A percentile compares a stretch with the other conserved stretches of the same genome.
Evolutionary conservation across 1,140 invertebrate species (phyloP).

Genomic region (Papilio aristodemus): DNA sequence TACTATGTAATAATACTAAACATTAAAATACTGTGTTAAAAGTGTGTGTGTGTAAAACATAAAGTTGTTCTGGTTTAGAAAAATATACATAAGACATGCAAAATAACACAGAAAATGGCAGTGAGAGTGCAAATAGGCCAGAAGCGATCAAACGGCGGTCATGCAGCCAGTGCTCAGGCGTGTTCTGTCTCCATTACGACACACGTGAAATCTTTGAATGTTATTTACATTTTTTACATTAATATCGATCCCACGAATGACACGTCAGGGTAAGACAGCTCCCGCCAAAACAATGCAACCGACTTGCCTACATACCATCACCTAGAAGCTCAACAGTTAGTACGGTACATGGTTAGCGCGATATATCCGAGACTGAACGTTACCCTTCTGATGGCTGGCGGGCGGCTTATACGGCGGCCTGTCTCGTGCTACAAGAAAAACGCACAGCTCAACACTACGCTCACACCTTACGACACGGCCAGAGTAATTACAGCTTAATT

Average conservation of each 20-base stretch:
- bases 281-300: slow-evolving; percentile 51
- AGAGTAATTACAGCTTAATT: slow-evolving; percentile 36
- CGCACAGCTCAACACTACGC: slow-evolving; percentile 68
- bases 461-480: slow-evolving; percentile 51
- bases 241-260: slow-evolving; percentile 29
- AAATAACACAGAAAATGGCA: slow-evolving; percentile 20
- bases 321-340: slow-evolving; percentile 65
- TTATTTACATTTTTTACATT: slow-evolving; percentile 50
- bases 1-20: not conserved
- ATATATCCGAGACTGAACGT: slow-evolving; percentile 61
- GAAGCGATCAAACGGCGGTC: slow-evolving; percentile 31
- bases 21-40: slow-evolving; percentile 15
- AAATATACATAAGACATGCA: slow-evolving; percentile 18
- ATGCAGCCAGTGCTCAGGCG: slow-evolving; percentile 39
- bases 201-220: slow-evolving; percentile 29
- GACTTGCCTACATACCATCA: slow-evolving; percentile 65
- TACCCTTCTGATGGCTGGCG: slow-evolving; percentile 75
- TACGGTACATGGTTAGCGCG: slow-evolving; percentile 56
- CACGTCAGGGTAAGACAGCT: slow-evolving; percentile 44
- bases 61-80: not conserved
- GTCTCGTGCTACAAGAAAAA: slow-evolving; percentile 73
- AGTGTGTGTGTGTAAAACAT: slow-evolving; percentile 6
- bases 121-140: slow-evolving; percentile 35
- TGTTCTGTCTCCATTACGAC: slow-evolving; percentile 52
- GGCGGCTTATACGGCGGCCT: slow-evolving; percentile 70